Percentiles rank a stretch among this genome's conserved stretches.
These are phyloP conservation scores for Pithecia hirsuta DNA, from an alignment of 2,797 vertebrate species.

Conservation along the genomic window DNA sequence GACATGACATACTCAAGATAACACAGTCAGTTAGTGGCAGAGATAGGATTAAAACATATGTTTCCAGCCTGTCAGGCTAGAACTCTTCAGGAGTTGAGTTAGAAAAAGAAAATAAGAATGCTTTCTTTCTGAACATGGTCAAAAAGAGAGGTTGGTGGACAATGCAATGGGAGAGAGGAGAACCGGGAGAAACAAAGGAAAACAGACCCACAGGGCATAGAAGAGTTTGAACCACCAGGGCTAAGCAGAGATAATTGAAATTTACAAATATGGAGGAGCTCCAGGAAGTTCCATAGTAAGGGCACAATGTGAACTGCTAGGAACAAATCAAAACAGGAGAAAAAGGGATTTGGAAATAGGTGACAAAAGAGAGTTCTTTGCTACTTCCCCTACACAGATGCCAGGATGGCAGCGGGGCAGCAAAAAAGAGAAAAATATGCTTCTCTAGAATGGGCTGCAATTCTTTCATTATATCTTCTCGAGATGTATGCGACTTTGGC, in stretches of 20 bases:
- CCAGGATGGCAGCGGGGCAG: background rate
- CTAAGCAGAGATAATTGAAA: background rate
- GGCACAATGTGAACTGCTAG: background rate
- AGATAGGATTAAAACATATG: background rate
- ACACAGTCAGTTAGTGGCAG: background rate
- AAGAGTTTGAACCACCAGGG: background rate
- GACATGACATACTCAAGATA: background rate
- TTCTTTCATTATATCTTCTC: background rate
- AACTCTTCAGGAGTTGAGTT: background rate
- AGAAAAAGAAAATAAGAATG: background rate
- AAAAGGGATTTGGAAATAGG: background rate
- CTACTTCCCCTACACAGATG: background rate
- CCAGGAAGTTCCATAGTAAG: background rate
- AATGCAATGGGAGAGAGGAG: background rate
- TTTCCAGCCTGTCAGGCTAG: background rate
- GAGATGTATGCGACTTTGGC: background rate
- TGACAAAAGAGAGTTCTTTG: background rate
- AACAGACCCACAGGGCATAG: background rate
- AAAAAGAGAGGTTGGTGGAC: background rate
- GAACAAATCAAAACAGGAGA: constrained; percentile 1
- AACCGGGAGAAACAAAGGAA: background rate
- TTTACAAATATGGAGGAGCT: background rate
- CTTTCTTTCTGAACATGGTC: background rate
- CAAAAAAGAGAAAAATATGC: background rate
- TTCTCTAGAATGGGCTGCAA: background rate